phyloP scores from a whole-genome alignment of 2,888 invertebrate species.

The Quadroppia sp. region DNA sequence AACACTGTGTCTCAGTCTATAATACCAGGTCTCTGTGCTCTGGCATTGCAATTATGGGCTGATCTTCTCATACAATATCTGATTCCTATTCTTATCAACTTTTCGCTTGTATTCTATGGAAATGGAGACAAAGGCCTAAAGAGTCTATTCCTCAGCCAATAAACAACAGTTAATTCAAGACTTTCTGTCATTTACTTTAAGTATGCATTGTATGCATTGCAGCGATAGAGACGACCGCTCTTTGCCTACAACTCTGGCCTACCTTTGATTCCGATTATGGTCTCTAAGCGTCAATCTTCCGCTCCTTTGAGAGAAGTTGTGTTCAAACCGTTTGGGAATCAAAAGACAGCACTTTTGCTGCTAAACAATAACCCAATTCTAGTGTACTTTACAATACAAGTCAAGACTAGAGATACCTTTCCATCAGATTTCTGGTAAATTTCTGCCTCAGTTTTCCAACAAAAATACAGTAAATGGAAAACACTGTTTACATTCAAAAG shows the following conservation, averaged over 20 bases:
- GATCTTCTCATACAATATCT: slow-evolving; percentile 2
- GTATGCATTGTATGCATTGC: slow-evolving; percentile 31
- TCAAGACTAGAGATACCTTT: slow-evolving; percentile 15
- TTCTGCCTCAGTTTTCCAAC: slow-evolving; percentile 7
- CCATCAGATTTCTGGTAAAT: slow-evolving; percentile 23
- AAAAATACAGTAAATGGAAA: slow-evolving; percentile 1
- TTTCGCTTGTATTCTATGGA: neutral
- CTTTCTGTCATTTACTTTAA: slow-evolving; percentile 17
- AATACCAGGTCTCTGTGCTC: neutral
- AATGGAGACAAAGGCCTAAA: neutral
- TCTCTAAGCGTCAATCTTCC: slow-evolving; percentile 21
- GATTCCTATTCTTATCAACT: neutral
- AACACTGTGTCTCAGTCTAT: neutral
- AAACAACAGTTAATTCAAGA: slow-evolving; percentile 30
- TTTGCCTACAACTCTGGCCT: neutral
- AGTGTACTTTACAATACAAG: neutral
- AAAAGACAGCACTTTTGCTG: slow-evolving; percentile 16
- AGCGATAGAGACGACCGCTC: neutral
- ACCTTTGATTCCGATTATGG: slow-evolving; percentile 8
- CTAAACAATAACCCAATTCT: slow-evolving; percentile 18
- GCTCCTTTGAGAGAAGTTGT: slow-evolving; percentile 19
- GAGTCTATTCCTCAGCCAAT: neutral
- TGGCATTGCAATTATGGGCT: slow-evolving; percentile 21
- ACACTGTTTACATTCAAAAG: slow-evolving; percentile 29
- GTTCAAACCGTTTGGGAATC: slow-evolving; percentile 23